Evolutionary conservation across 1,140 invertebrate genomes (phyloP), one percentile per base, ranked within the genome.

Genomic region (Plutomurus gul): DNA sequence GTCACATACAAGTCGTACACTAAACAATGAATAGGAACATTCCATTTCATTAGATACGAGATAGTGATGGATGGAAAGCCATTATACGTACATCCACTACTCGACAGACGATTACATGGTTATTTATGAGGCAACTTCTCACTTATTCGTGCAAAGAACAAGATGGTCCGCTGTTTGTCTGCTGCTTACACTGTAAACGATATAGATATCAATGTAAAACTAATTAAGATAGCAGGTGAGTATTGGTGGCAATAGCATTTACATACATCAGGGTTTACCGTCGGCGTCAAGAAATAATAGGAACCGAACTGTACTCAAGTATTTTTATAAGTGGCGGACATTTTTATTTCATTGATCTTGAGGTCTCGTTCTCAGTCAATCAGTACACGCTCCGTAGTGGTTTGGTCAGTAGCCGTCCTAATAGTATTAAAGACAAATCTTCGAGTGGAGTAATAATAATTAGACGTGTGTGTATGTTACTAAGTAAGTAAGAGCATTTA

Each of bases 81-180:
- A 65, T 65, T 65, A 65, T 25, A 18, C 27, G 36, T 25, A 65
- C 56, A 30, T 65, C 27, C 56, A 36, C 56, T 65, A n/a, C 30
- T 33, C 30, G 6, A 27, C 30, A 65, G 30, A 65, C 11, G 27
- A 65, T 65, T 65, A 65, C 56, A n/a, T 25, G 30, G 56, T 65
- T 65, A 65, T 65, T 65, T 65, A 65, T 65, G 56, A 65, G 56
- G 30, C 18, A 65, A 65, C 25, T 65, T 65, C 56, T 65, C 3
- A 16, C 56, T 56, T 33, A n/a, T 33, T 11, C 3, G 20, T 30
- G 30, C 1, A 65, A 65, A 33, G 13, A 33, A 16, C 30, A 65
- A 65, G 27, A 65, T 33, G 56, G 25, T n/a, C n/a, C n/a, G n/a
- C 25, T 36, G 30, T n/a, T 51, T 51, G 25, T 51, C 18, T 22